These are phyloP conservation scores for Chelon labrosus DNA, from an alignment of 2,797 vertebrate genomes.

Conservation along the genomic window DNA sequence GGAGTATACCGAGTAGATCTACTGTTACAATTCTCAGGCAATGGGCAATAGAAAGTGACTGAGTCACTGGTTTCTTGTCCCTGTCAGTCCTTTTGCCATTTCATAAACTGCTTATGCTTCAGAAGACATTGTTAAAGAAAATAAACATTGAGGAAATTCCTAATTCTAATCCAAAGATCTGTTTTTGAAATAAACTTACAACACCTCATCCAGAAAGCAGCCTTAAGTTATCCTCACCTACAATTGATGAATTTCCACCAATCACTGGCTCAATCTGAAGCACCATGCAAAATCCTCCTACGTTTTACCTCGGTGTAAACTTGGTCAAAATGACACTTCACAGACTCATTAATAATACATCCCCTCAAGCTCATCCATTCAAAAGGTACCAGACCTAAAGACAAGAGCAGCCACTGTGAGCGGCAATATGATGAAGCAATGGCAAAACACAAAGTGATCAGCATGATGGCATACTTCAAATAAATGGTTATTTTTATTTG, in stretches of 20 bases:
- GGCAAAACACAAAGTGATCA: slow-evolving; percentile 76
- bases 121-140: no score
- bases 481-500: slow-evolving; percentile 84
- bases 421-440: slow-evolving; percentile 43
- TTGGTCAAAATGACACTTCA: neutral
- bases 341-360: slow-evolving; percentile 1
- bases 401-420: slow-evolving; percentile 3
- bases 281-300: slow-evolving; percentile 24
- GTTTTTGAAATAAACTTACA: no score
- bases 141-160: neutral
- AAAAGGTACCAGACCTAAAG: slow-evolving; percentile 5
- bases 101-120: neutral
- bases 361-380: slow-evolving; percentile 3
- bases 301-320: slow-evolving; percentile 13
- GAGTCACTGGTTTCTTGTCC: slow-evolving; percentile 4
- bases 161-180: neutral
- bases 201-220: slow-evolving; percentile 11
- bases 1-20: no score
- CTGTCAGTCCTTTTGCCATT: neutral
- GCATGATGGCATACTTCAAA: slow-evolving; percentile 76
- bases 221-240: neutral
- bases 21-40: no score
- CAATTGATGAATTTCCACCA: neutral
- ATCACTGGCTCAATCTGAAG: slow-evolving; percentile 38
- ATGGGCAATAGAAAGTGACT: no score